Evolutionary conservation across 2,888 invertebrate species (phyloP), one percentile per base, ranked within the genome.

Genomic region (Lasioglossum oenotherae): DNA sequence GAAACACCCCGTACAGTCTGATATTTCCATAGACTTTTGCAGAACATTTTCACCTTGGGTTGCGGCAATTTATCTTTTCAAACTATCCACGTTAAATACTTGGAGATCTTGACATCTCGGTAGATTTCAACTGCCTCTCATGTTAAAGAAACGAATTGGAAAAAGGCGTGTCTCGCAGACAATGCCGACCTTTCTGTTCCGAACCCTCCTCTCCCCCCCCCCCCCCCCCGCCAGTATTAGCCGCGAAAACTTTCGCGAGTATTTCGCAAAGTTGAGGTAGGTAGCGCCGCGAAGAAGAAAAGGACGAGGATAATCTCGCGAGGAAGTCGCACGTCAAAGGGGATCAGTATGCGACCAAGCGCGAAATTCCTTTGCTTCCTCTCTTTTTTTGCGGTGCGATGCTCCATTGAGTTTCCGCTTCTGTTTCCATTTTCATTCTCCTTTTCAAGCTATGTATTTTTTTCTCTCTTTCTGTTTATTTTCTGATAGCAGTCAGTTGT

Each of bases 291-390:
- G 57, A 44, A 64, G 76, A 72, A 53, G 64, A 74, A 73, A 76
- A 73, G 44, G 67, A 69, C 67, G 74, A 71, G 71, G 73, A 78
- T 80, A 87, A 88, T 85, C 74, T 74, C 31, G 41, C 41, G 81
- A 74, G 64, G 75, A 78, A 82, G 82, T 82, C 78, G 74, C 86
- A 78, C 73, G 84, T 84, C 88, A 87, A 83, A 86, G 74, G 75
- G 83, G 85, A 83, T 81, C 85, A 74, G 80, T 80, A 81, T 88
- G 83, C 80, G 83, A 19, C 81, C 84, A 73, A 83, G 79, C 82
- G 81, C 80, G 78, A 87, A 87, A 88, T 88, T 87, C 89, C 86
- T 35, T 44, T 64, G 27, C 60, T 12, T 16, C 31, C 10, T 46
- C 10, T 46, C 82, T 80, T 57, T 85, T 84, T 81, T 53, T 8